Evolutionary conservation across 2,888 invertebrate genomes (phyloP), one percentile per base, ranked within the genome.

Genomic region (Kryphioiulus occultus): DNA sequence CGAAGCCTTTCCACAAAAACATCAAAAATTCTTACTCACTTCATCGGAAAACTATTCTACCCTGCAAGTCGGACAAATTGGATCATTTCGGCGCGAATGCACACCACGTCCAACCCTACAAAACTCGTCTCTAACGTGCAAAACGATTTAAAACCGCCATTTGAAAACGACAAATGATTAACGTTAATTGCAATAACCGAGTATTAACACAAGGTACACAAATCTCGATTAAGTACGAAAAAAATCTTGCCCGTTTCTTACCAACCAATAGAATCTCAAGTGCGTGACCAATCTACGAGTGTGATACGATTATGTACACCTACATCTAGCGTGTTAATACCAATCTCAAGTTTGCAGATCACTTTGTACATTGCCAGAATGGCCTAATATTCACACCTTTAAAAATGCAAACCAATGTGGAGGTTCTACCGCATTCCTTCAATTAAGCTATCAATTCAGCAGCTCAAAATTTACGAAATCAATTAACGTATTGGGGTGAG

Each of bases 111-210:
- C 78, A 78, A 78, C 78, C 78, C 30, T 78, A 32, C 30, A 78
- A 78, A 78, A 30, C 30, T 15, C 30, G 3, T 30, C 30, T 78
- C 15, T 78, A 78, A 78, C 78, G 19, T 78, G 26, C 78, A 30
- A 30, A 30, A 78, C 78, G 30, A 15, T 68, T 2, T 68, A 12
- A 12, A 68, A n/a, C 26, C 68, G 26, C 39, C 10, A 68, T 68
- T 26, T 68, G 10, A 68, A 68, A 68, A 68, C 68, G 78, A 78
- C 78, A 32, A 30, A 78, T 0, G 2, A 78, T 78, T 78, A 78
- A 78, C 78, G 78, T 32, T 78, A 78, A 78, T 78, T 78, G 78
- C 78, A 78, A 78, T 30, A 78, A 30, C 78, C 78, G 78, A 78
- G 30, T 32, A 78, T 30, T 32, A 30, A 15, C 78, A 12, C 30